Percentiles rank a stretch among this genome's conserved stretches.
phyloP scores from a whole-genome alignment of 2,797 vertebrate genomes.

The Poecile montanus region DNA sequence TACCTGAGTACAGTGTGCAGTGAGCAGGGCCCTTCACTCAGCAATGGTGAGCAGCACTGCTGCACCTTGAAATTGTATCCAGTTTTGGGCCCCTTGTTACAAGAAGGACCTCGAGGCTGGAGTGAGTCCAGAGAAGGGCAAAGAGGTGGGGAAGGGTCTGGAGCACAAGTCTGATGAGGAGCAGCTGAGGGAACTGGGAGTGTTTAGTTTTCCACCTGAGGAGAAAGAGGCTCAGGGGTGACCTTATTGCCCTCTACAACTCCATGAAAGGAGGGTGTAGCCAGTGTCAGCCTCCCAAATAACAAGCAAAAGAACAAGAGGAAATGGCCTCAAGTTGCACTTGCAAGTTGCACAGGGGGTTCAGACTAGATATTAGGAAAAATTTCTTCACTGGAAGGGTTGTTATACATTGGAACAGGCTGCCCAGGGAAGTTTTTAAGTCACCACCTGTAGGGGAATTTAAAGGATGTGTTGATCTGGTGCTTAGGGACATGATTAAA shows the following conservation, averaged over 20 bases:
- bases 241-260: not conserved
- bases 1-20: not conserved
- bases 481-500: not conserved
- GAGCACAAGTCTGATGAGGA: not conserved
- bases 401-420: not conserved
- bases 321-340: not conserved
- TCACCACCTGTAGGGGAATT: not conserved
- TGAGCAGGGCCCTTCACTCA: not conserved
- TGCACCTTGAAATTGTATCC: not conserved
- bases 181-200: not conserved
- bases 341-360: not conserved
- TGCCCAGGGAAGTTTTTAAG: not conserved
- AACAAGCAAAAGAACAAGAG: not conserved
- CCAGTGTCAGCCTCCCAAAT: not conserved
- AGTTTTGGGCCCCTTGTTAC: not conserved
- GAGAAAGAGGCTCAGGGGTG: not conserved
- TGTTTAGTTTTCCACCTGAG: not conserved
- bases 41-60: not conserved
- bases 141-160: not conserved
- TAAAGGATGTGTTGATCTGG: not conserved
- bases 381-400: not conserved
- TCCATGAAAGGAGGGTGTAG: not conserved
- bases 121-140: not conserved
- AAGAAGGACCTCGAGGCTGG: not conserved
- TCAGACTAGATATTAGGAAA: not conserved